Evolutionary conservation across 2,113 vertebrate species (phyloP).

Genomic region (Pelvicachromis taeniatus): DNA sequence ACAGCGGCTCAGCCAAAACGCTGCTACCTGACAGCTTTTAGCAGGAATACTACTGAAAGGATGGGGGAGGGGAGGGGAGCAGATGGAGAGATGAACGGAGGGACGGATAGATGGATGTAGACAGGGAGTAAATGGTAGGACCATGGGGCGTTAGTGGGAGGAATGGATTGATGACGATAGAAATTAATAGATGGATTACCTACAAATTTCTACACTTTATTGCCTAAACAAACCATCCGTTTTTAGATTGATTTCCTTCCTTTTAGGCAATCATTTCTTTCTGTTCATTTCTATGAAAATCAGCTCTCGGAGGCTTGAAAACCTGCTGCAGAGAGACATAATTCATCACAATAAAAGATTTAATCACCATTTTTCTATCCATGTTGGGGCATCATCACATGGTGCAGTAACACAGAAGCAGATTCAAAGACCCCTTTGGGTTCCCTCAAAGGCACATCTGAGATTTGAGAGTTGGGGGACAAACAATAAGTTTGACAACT

Average conservation of each 20-base stretch:
- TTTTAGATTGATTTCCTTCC: conserved; percentile 21
- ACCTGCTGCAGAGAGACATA: background rate
- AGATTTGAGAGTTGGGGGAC: background rate
- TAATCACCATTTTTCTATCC: background rate
- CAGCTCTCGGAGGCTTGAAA: background rate
- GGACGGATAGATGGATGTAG: background rate
- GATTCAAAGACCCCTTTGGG: background rate
- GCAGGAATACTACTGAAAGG: conserved; percentile 63
- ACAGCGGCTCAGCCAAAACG: conserved; percentile 66
- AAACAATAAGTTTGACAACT: background rate
- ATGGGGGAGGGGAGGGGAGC: background rate
- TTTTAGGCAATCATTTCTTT: background rate
- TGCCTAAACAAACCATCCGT: conserved; percentile 27
- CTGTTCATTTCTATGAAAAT: background rate
- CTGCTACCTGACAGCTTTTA: conserved; percentile 56
- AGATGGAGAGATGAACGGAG: background rate
- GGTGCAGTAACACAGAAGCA: background rate
- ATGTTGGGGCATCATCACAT: background rate
- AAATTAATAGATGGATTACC: conserved; percentile 42
- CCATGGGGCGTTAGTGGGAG: background rate
- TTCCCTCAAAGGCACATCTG: background rate
- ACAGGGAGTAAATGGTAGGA: background rate
- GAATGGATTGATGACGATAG: background rate
- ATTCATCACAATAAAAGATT: conserved; percentile 40
- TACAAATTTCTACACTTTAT: conserved; percentile 16